phyloP scores from a whole-genome alignment of 2,113 vertebrate genomes.

The Psophia crepitans region DNA sequence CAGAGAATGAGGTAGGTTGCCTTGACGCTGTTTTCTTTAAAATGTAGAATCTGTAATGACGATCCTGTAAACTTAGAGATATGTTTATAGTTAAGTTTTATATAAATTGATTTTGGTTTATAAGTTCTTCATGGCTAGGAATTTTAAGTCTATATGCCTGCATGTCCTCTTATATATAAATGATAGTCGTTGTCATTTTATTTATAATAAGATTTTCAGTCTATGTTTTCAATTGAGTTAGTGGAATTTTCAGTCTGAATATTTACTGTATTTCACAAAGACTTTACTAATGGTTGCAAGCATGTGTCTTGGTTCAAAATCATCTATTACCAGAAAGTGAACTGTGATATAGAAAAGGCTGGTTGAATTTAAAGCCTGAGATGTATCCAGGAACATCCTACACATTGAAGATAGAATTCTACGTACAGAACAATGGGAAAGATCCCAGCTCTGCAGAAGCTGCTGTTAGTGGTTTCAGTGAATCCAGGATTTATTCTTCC shows the following conservation, averaged over 20 bases:
- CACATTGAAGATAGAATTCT: neutral
- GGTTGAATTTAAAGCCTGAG: neutral
- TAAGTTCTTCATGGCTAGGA: neutral
- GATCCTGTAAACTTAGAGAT: neutral
- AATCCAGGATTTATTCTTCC: neutral
- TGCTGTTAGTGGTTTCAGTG: neutral
- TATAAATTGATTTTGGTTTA: neutral
- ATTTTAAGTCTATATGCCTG: neutral
- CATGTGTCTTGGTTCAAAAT: neutral
- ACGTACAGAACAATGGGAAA: neutral
- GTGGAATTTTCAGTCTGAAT: neutral
- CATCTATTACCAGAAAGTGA: neutral
- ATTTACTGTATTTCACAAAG: neutral
- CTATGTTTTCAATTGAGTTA: neutral
- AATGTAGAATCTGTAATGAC: neutral
- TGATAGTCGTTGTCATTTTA: neutral
- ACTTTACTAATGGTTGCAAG: neutral
- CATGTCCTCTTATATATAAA: neutral
- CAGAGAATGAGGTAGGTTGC: neutral
- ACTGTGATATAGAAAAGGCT: neutral
- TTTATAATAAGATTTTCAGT: neutral
- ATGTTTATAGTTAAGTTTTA: neutral
- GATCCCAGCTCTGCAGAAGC: neutral
- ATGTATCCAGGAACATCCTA: neutral
- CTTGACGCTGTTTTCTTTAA: neutral